These are phyloP conservation scores for Aplodontia rufa DNA, from an alignment of 2,113 vertebrate genomes.

Conservation along the genomic window DNA sequence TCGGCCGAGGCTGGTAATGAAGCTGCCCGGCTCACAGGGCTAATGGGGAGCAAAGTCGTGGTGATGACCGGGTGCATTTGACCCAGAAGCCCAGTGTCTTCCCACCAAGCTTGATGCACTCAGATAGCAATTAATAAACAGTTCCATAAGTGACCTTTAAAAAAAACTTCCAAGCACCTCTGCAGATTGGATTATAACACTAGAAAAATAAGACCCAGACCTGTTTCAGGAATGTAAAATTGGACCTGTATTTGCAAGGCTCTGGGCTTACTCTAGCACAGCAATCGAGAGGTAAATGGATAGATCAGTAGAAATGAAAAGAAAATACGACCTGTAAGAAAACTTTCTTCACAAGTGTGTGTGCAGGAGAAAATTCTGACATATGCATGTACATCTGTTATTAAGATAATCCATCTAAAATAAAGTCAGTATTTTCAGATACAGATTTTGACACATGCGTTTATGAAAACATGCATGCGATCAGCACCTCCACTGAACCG, in stretches of 20 bases:
- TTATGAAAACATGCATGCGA: too few species aligned
- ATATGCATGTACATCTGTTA: neutral
- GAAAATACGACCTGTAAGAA: neutral
- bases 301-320: neutral
- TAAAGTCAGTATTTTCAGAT: neutral
- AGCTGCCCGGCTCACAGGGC: slow-evolving; percentile 18
- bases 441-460: neutral
- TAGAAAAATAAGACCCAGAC: neutral
- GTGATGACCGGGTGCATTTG: neutral
- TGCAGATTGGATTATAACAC: neutral
- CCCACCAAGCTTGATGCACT: neutral
- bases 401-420: neutral
- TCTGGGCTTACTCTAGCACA: neutral
- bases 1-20: slow-evolving; percentile 48
- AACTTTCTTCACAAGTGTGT: neutral
- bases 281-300: neutral
- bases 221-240: neutral
- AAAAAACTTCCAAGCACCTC: neutral
- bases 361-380: neutral
- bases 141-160: neutral
- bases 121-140: neutral
- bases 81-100: neutral
- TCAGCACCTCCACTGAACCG: neutral
- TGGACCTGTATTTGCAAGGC: neutral
- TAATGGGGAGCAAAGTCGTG: slow-evolving; percentile 49